Conservation (phyloP, 2,113 vertebrate species). For the Ploceus nigricollis region DNA sequence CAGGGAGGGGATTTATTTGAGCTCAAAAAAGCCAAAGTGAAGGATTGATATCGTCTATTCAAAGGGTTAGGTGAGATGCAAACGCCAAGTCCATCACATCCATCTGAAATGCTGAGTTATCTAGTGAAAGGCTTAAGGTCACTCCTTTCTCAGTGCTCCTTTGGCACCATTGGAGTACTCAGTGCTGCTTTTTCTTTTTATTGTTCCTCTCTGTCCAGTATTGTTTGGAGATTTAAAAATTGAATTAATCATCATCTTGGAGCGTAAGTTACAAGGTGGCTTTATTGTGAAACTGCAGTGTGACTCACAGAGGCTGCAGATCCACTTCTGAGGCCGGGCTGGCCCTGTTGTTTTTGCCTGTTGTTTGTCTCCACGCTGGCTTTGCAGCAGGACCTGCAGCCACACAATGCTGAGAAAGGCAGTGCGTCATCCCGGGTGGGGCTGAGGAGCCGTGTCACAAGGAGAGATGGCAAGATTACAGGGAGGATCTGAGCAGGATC, state of each 20-base stretch:
- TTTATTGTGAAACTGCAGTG: conserved; percentile 40
- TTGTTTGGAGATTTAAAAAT: conserved; percentile 33
- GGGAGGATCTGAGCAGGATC: conserved; percentile 25
- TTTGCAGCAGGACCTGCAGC: conserved; percentile 34
- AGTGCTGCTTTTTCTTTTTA: neutral
- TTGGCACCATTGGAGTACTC: neutral
- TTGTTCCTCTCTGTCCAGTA: neutral
- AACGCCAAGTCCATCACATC: neutral
- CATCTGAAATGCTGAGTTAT: neutral
- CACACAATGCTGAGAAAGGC: conserved; percentile 12
- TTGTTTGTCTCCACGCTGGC: neutral
- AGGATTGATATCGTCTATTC: neutral
- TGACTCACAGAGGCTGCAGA: conserved; percentile 33
- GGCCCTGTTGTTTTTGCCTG: conserved; percentile 18
- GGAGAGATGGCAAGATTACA: conserved; percentile 42
- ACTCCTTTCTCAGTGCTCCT: neutral
- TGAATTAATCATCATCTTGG: conserved; percentile 6
- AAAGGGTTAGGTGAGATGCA: neutral
- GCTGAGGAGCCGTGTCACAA: neutral
- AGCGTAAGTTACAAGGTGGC: neutral
- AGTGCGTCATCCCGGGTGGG: conserved; percentile 49
- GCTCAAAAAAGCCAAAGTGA: neutral
- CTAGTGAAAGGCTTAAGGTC: neutral
- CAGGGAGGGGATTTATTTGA: neutral
- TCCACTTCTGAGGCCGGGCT: neutral